A percentile compares a stretch with the other conserved stretches of the same genome.
phyloP scores from a whole-genome alignment of 1,140 invertebrate species.

The Psix sp. region DNA sequence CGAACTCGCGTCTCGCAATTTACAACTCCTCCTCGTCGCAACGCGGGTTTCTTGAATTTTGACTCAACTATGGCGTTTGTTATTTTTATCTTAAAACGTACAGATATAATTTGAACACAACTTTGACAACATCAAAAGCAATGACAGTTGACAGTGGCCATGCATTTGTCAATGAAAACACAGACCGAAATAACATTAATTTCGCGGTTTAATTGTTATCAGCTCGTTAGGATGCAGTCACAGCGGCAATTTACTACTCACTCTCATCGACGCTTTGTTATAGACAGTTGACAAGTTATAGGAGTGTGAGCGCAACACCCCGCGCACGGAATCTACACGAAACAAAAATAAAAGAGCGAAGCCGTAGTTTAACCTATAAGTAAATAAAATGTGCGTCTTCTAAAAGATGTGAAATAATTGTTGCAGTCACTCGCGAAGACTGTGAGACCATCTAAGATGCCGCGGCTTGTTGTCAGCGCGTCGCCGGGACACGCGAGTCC shows the following conservation, averaged over 20 bases:
- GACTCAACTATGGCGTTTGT: too few relatives aligned
- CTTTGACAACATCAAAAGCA: too few relatives aligned
- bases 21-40: too few relatives aligned
- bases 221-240: neutral
- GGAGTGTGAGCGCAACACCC: neutral
- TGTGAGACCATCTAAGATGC: slow-evolving; percentile 9
- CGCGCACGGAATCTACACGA: neutral
- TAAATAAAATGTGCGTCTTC: too few relatives aligned
- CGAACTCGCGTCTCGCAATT: too few relatives aligned
- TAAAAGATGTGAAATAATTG: too few relatives aligned
- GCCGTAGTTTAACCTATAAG: slow-evolving; percentile 15
- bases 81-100: too few relatives aligned
- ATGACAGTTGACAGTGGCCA: too few relatives aligned
- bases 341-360: neutral
- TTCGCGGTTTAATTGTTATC: neutral
- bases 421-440: too few relatives aligned
- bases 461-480: slow-evolving; percentile 11
- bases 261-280: slow-evolving; percentile 3
- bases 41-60: too few relatives aligned
- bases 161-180: slow-evolving; percentile 16
- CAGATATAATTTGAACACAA: too few relatives aligned
- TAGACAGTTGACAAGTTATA: slow-evolving; percentile 21
- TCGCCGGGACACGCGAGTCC: slow-evolving; percentile 16
- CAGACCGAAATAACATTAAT: neutral
- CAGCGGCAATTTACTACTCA: slow-evolving; percentile 32